phyloP scores from a whole-genome alignment of 2,113 vertebrate genomes.

The Clinocottus analis region DNA sequence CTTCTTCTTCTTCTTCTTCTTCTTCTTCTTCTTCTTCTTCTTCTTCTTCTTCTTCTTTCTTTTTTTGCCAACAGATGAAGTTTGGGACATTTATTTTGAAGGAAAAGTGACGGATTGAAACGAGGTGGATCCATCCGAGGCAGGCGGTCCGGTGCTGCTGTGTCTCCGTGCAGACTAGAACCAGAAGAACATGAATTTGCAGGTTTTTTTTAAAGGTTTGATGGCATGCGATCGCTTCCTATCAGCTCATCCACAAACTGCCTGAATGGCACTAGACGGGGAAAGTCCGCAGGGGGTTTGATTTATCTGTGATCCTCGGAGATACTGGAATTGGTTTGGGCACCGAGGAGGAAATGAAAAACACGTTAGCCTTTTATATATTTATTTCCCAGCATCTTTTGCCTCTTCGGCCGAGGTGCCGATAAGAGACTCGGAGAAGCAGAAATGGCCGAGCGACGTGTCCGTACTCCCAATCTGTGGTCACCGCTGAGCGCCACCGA shows the following conservation, averaged over 20 bases:
- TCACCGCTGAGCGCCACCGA: background rate
- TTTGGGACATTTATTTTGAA: background rate
- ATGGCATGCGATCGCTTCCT: background rate
- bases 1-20: no score
- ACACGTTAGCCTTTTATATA: background rate
- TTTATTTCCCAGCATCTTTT: constrained; percentile 28
- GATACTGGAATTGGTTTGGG: constrained; percentile 46
- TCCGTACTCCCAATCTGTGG: constrained; percentile 8
- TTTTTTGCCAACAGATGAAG: constrained; percentile 35
- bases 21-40: no score
- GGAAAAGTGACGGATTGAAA: background rate
- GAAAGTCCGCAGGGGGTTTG: constrained; percentile 27
- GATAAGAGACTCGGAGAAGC: constrained; percentile 30
- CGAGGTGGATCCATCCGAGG: background rate
- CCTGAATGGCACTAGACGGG: constrained; percentile 25
- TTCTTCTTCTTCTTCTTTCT: no score
- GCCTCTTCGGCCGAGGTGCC: background rate
- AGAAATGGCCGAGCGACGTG: constrained; percentile 16
- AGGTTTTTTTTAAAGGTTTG: constrained; percentile 20
- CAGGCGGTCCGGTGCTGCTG: background rate
- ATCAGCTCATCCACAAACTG: constrained; percentile 14
- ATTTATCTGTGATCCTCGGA: constrained; percentile 23
- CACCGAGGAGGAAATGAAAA: constrained; percentile 33
- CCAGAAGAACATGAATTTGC: background rate
- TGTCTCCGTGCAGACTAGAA: background rate